Percentiles rank a stretch among this genome's conserved stretches.
Conservation (phyloP, 2,113 vertebrate species). For the Hylia prasina region DNA sequence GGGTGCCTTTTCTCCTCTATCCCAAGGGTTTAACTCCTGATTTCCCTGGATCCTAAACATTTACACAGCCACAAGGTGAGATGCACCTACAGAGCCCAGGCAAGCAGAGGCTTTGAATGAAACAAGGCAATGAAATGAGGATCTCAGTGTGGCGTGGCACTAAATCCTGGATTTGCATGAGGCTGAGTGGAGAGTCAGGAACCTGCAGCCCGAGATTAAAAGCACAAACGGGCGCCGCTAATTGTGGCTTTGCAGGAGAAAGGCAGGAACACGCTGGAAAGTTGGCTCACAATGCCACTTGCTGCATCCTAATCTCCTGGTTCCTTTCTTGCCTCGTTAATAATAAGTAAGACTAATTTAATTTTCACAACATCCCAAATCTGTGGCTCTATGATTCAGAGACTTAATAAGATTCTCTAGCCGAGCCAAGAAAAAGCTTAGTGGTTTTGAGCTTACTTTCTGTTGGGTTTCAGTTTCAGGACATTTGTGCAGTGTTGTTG, state of each 20-base stretch:
- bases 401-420: conserved; percentile 33
- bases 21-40: neutral
- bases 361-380: conserved; percentile 40
- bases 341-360: conserved; percentile 46
- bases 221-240: neutral
- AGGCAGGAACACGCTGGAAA: neutral
- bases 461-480: conserved; percentile 20
- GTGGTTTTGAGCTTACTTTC: conserved; percentile 37
- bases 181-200: neutral
- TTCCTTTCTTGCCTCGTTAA: conserved; percentile 32
- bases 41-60: neutral
- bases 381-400: conserved; percentile 18
- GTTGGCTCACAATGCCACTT: neutral
- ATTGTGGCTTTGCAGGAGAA: neutral
- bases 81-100: neutral
- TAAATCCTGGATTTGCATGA: neutral
- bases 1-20: neutral
- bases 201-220: neutral
- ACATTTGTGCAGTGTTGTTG: neutral
- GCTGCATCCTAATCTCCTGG: conserved; percentile 4
- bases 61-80: neutral
- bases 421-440: conserved; percentile 21
- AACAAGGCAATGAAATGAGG: neutral
- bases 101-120: neutral
- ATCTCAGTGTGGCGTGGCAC: fast-evolving